Percentiles rank a stretch among this genome's conserved stretches.
Evolutionary conservation across 2,797 vertebrate genomes (phyloP).

Genomic region (Mormyrops attenuatus): DNA sequence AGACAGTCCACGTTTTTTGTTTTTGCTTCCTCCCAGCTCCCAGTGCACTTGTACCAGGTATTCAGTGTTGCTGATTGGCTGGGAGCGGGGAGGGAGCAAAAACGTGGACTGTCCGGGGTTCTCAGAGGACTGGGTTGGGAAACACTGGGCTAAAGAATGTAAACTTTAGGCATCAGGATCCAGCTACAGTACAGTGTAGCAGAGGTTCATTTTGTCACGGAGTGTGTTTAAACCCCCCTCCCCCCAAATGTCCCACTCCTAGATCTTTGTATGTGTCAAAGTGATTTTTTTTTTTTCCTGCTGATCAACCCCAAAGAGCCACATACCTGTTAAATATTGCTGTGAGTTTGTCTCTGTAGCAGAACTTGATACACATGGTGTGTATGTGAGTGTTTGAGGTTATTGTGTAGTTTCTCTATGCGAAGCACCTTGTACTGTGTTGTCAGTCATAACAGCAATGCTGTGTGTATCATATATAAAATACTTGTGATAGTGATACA

Average conservation of each 20-base stretch:
- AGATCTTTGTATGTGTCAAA: not conserved
- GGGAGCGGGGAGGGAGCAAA: too few species aligned
- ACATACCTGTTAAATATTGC: conserved; percentile 8
- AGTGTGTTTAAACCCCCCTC: not conserved
- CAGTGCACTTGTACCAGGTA: too few species aligned
- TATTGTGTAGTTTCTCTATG: not conserved
- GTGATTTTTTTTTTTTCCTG: conserved; percentile 9
- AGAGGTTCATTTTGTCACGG: not conserved
- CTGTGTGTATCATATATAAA: conserved; percentile 5
- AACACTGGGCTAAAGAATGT: too few species aligned
- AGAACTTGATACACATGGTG: not conserved
- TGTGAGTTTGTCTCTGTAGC: not conserved
- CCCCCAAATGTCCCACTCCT: not conserved
- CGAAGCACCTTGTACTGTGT: conserved; percentile 9
- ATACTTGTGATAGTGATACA: conserved; percentile 15
- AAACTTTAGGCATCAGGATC: not conserved
- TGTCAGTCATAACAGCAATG: conserved; percentile 11
- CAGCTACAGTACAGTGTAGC: not conserved
- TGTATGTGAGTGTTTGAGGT: not conserved
- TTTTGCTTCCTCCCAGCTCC: too few species aligned
- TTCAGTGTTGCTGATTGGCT: too few species aligned
- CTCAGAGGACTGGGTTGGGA: too few species aligned
- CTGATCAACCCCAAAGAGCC: conserved; percentile 20
- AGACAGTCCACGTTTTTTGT: too few species aligned
- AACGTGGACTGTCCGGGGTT: too few species aligned